Percentiles rank a stretch among this genome's conserved stretches.
Conservation (phyloP, 64 coral and sea anemone genomes). For the Porites australiensis region DNA sequence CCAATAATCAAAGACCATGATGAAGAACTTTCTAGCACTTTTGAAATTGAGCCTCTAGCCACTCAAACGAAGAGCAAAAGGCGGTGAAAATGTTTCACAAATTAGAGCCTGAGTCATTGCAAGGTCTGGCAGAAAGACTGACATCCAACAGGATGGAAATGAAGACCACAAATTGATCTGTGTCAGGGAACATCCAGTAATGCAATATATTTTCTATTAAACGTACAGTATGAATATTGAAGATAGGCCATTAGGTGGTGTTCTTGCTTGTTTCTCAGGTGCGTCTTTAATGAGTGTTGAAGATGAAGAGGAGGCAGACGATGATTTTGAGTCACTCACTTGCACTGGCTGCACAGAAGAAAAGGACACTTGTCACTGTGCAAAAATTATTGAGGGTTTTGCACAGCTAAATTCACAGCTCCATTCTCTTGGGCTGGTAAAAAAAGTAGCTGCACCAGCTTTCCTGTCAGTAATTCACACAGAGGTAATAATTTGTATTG, state of each 20-base stretch:
- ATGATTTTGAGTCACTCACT: slow-evolving; percentile 75
- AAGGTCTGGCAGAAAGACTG: no score
- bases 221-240: background rate
- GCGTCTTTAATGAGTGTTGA: background rate
- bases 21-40: no score
- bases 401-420: slow-evolving; percentile 81
- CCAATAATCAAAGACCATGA: no score
- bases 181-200: background rate
- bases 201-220: background rate
- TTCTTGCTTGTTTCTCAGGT: background rate
- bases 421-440: slow-evolving; percentile 76
- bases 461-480: slow-evolving; percentile 92
- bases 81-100: no score
- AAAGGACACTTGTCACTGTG: slow-evolving; percentile 74
- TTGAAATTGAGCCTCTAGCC: no score
- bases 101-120: no score
- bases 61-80: no score
- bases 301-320: slow-evolving; percentile 72
- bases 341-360: slow-evolving; percentile 81
- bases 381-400: slow-evolving; percentile 69
- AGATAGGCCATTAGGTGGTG: background rate
- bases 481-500: slow-evolving; percentile 49
- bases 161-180: no score
- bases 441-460: slow-evolving; percentile 89
- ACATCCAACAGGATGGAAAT: no score